Base-by-base conservation (phyloP, 2,797 vertebrate genomes). In the Pseudochirops corinnae region DNA sequence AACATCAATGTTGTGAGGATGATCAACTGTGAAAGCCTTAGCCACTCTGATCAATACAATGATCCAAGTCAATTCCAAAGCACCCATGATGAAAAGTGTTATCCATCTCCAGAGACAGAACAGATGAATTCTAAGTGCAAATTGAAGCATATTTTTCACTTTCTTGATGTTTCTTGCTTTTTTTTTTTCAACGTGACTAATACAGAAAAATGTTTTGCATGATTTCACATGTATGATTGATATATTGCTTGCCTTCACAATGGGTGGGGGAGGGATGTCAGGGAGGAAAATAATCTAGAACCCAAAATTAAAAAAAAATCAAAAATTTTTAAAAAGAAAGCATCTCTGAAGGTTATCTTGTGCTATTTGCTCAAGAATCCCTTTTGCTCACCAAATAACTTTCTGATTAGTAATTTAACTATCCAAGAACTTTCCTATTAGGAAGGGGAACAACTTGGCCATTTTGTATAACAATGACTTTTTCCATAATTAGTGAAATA, bases 381-480 rank as follows among this genome's bases (percentile, higher is more conserved):
- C 60, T 67, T 6, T 90, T 92, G 28, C 29, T 92, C 26, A 56
- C 12, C 52, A 90, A 94, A 5, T 11, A 96, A 74, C 11, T 18
- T 93, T 93, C 39, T 94, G 4, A 33, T 33, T 95, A 91, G 94
- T 58, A 93, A 93, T 90, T 58, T 82, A 9, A 28, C 74, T 94
- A 90, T 91, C 74, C 46, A 57, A 1, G 29, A 14, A 2, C 16
- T 67, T n/a, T 60, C 31, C 0, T 4, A 31, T 9, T 62, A 52
- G 67, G 90, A 92, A 93, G 58, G 9, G 56, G 16, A 92, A 10
- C 90, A 13, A 62, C 60, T 62, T 62, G 12, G 29, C 24, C 31
- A 33, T 33, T 31, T 62, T 62, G 31, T 62, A 14, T 33, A 62
- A 33, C 60, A 62, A 33, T 33, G 60, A 14, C 13, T 4, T 62